A percentile compares a stretch with the other conserved stretches of the same genome.
Evolutionary conservation across 2,888 invertebrate genomes (phyloP).

Genomic region (Serripes groenlandicus): DNA sequence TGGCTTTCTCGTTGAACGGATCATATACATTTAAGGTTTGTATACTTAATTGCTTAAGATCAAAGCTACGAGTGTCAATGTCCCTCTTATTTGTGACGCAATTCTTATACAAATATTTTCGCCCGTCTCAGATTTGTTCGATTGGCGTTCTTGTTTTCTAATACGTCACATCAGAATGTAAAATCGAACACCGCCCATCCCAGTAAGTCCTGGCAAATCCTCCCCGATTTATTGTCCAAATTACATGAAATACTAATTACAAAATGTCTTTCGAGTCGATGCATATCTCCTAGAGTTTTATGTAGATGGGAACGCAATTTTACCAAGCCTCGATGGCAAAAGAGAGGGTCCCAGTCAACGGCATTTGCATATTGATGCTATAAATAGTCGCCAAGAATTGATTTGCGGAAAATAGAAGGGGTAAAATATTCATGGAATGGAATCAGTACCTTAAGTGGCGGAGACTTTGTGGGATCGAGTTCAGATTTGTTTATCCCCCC

Average conservation of each 20-base stretch:
- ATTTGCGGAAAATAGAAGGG: slow-evolving; percentile 29
- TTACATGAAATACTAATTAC: slow-evolving; percentile 69
- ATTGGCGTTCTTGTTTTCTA: slow-evolving; percentile 14
- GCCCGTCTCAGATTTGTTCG: neutral
- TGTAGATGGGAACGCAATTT: slow-evolving; percentile 30
- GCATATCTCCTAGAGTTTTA: slow-evolving; percentile 53
- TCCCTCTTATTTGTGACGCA: too few species aligned
- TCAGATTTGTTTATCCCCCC: neutral
- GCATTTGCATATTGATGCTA: slow-evolving; percentile 21
- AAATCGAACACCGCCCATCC: slow-evolving; percentile 27
- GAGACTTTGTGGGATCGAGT: slow-evolving; percentile 18
- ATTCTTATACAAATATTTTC: neutral
- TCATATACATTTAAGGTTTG: too few species aligned
- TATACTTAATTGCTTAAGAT: too few species aligned
- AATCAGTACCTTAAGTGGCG: slow-evolving; percentile 30
- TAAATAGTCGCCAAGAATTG: slow-evolving; percentile 19
- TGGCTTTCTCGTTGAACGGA: too few species aligned
- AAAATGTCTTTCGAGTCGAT: slow-evolving; percentile 42
- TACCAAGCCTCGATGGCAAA: slow-evolving; percentile 6
- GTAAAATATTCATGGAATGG: slow-evolving; percentile 65
- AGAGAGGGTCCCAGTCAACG: neutral
- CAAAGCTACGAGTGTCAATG: too few species aligned
- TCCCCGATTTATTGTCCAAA: slow-evolving; percentile 56
- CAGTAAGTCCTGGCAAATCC: slow-evolving; percentile 57
- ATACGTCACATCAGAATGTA: slow-evolving; percentile 1